Conservation (phyloP, 1,140 invertebrate species). For the Philaenus spumarius region DNA sequence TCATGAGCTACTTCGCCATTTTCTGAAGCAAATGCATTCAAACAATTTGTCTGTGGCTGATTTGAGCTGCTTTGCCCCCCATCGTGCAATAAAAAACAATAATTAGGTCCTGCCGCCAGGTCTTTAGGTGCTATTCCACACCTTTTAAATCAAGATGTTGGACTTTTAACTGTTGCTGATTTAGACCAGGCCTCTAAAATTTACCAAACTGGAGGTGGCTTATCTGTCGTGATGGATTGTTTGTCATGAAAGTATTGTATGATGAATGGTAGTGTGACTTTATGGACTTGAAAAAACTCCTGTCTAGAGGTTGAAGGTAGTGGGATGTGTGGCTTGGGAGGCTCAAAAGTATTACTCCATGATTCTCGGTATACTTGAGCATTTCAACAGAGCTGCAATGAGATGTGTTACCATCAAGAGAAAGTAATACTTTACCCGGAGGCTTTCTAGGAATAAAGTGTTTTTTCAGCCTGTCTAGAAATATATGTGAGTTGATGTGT, state of each 20-base stretch:
- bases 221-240: not conserved
- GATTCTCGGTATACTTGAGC: slow-evolving; percentile 28
- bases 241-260: not conserved
- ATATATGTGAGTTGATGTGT: slow-evolving; percentile 36
- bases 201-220: not conserved
- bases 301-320: slow-evolving; percentile 32
- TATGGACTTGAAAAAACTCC: slow-evolving; percentile 31
- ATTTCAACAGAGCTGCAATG: slow-evolving; percentile 26
- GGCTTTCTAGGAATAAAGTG: no score
- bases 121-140: slow-evolving; percentile 4
- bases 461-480: slow-evolving; percentile 36
- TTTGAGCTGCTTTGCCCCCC: not conserved
- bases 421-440: no score
- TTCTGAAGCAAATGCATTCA: not conserved
- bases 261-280: slow-evolving; percentile 20
- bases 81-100: not conserved
- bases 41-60: not conserved
- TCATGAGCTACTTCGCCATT: not conserved
- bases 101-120: not conserved
- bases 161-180: slow-evolving; percentile 7
- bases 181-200: not conserved
- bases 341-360: slow-evolving; percentile 31
- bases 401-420: slow-evolving; percentile 28
- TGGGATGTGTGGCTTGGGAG: slow-evolving; percentile 34
- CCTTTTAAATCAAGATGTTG: not conserved